Evolutionary conservation across 2,888 invertebrate genomes (phyloP).

Genomic region (Eupsilia transversa): DNA sequence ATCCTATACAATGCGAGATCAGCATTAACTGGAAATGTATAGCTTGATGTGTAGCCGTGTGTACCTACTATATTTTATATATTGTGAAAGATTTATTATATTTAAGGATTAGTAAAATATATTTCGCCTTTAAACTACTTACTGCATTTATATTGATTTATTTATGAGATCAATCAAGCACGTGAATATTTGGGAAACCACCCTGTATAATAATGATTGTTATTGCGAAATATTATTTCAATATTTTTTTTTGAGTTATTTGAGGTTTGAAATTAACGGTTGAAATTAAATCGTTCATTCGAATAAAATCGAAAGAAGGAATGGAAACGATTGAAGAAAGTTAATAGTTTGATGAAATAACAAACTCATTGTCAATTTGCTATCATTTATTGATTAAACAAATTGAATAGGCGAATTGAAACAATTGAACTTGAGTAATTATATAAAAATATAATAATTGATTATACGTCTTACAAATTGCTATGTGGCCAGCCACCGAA

Average conservation of each 20-base stretch:
- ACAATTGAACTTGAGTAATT: conserved; percentile 82
- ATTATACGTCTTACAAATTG: conserved; percentile 80
- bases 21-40: too few relatives aligned
- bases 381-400: conserved; percentile 89
- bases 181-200: not conserved
- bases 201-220: not conserved
- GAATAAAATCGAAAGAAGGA: not conserved
- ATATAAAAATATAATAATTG: conserved; percentile 84
- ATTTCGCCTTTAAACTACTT: not conserved
- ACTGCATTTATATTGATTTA: not conserved
- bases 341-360: conserved; percentile 56
- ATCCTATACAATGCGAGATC: too few relatives aligned
- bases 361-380: conserved; percentile 82
- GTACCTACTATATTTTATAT: not conserved
- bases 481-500: conserved; percentile 89
- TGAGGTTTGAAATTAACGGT: not conserved
- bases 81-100: not conserved
- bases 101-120: not conserved
- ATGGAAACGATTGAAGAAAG: not conserved
- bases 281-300: not conserved
- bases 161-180: not conserved
- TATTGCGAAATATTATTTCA: not conserved
- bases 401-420: conserved; percentile 87
- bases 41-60: too few relatives aligned
- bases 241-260: not conserved